Evolutionary conservation across 2,797 vertebrate species (phyloP), one percentile per base, ranked within the genome.

Genomic region (Propithecus perrieri): DNA sequence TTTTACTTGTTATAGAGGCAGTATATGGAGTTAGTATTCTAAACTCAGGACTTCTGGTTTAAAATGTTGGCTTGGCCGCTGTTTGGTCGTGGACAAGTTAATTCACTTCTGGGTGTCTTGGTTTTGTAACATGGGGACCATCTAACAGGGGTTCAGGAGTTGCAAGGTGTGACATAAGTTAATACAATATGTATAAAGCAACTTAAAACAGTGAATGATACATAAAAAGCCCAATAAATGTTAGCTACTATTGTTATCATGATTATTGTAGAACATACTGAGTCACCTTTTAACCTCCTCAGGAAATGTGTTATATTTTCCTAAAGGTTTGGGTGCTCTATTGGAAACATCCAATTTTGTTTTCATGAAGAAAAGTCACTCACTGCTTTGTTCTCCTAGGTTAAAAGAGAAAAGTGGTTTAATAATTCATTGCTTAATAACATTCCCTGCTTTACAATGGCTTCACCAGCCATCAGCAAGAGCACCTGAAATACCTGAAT

Each of bases 11-110:
- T 22, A 13, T 8, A 75, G 53, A 48, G 41, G 4, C 1, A 3
- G 24, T 1, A 26, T 2, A 50, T 3, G 35, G 0, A 53, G 30
- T 46, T 15, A 9, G 26, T 33, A 5, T 3, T 26, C 20, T 28
- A 67, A 33, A 48, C 33, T 61, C 33, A 53, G 28, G 11, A 22
- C 0, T 12, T 28, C 57, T 74, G 38, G 18, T 72, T 63, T 38
- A 78, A 78, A 91, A 61, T 7, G 33, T 30, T 17, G 38, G 30
- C 7, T 17, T 30, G 35, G 63, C 26, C 35, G 46, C 35, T 7
- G 6, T 53, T 5, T 48, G 18, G 55, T 30, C 6, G 1, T 4
- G n/a, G 46, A 57, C 50, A 84, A 33, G 11, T 69, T 59, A 18
- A 5, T 18, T 81, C 33, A 67, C 7, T n/a, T 38, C 11, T 30